Evolutionary conservation across 2,113 vertebrate species (phyloP).

Genomic region (Anas platyrhynchos): DNA sequence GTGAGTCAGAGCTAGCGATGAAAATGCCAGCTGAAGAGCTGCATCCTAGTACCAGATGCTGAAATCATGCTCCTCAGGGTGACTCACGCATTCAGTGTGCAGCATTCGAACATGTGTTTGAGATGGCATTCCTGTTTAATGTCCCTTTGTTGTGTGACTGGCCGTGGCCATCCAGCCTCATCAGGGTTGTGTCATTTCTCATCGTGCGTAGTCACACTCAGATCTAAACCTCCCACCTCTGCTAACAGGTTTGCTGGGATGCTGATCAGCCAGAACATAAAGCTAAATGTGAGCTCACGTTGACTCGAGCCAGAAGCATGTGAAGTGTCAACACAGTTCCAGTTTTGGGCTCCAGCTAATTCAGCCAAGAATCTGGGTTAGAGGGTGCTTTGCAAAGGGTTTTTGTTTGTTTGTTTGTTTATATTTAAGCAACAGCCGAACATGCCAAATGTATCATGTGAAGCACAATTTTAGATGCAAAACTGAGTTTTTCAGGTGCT

Average conservation of each 20-base stretch:
- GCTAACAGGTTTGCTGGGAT: neutral
- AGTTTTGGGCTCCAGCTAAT: neutral
- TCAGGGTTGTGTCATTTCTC: neutral
- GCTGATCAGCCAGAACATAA: rapidly evolving
- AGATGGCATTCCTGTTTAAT: neutral
- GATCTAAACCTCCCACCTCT: neutral
- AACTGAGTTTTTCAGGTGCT: constrained; percentile 15
- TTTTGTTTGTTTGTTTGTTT: neutral
- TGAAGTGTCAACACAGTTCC: rapidly evolving
- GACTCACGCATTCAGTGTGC: neutral
- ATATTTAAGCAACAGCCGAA: neutral
- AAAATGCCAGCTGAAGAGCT: neutral
- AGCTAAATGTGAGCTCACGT: neutral
- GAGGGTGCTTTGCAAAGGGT: neutral
- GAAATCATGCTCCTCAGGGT: neutral
- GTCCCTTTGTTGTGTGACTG: neutral
- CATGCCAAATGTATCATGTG: neutral
- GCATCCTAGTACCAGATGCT: neutral
- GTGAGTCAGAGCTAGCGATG: neutral
- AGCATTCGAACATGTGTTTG: neutral
- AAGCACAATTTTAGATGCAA: neutral
- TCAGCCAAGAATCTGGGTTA: neutral
- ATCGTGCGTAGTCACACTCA: neutral
- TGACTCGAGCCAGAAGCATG: neutral
- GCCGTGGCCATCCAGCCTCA: neutral